Percentiles rank a stretch among this genome's conserved stretches.
These are phyloP conservation scores for Drosophila merina DNA, from an alignment of 2,888 invertebrate species.

Conservation along the genomic window DNA sequence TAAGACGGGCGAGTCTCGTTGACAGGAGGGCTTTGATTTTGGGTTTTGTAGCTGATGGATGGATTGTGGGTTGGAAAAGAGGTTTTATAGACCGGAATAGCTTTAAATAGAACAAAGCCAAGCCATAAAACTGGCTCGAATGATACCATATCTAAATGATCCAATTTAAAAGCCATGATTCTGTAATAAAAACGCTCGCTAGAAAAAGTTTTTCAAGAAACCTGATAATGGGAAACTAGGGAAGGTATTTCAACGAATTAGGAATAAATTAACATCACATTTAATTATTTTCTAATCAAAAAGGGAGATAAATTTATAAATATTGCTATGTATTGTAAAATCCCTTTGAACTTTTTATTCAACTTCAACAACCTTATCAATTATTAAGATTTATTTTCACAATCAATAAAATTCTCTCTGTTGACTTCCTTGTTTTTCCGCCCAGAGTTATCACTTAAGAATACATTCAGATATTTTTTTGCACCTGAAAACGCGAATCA, in stretches of 20 bases:
- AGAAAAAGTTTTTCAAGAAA: not conserved
- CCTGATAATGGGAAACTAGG: too few relatives aligned
- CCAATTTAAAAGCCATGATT: not conserved
- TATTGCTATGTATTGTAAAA: too few relatives aligned
- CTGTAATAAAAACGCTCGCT: not conserved
- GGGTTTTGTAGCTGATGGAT: not conserved
- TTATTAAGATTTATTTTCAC: not conserved
- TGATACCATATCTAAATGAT: not conserved
- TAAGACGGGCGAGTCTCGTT: conserved; percentile 41
- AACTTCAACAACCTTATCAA: not conserved
- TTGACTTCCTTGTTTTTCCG: not conserved
- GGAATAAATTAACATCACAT: not conserved
- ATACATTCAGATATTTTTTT: not conserved
- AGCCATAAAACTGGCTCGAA: not conserved
- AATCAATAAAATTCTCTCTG: conserved; percentile 6
- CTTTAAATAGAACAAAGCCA: not conserved
- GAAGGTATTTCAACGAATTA: not conserved
- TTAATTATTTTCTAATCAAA: not conserved
- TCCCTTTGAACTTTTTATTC: too few relatives aligned
- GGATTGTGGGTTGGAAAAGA: not conserved
- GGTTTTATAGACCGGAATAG: not conserved
- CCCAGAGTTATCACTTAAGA: not conserved
- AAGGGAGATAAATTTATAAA: too few relatives aligned
- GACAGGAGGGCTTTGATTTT: not conserved
- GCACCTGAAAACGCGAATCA: conserved; percentile 33